Base-by-base conservation (phyloP, 1,140 invertebrate species). In the Euschistus heros region DNA sequence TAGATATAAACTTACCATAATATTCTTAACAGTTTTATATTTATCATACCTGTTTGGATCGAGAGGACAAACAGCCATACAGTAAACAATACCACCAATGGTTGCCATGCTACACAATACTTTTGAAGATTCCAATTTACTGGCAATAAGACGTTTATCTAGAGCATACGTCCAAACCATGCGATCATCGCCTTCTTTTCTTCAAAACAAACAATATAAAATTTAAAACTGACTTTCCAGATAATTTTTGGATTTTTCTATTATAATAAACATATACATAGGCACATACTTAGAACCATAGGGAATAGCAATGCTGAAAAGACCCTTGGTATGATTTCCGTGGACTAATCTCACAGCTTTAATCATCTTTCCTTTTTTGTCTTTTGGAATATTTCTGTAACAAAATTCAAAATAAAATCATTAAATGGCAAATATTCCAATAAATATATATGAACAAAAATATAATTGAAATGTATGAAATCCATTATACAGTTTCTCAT, bases 51-150 rank as follows among this genome's bases (percentile, higher is more conserved):
- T 81, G 71, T 78, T 79, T 65, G 86, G 84, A 75, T 89, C 86
- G 44, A 90, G 75, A 5, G 86, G 83, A 68, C 86, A 89, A 1
- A 79, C 71, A 33, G 80, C 78, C 18, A 88, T 73, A 44, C 78
- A 81, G 72, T 86, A 86, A 6, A 88, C 73, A 69, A 77, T 82
- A 22, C 86, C 86, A 33, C 83, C 83, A 68, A 86, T 79, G 13
- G 70, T 70, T 18, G 66, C 64, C 8, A 71, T 44, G 22, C 69
- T 67, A 15, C 82, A 57, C 4, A 78, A 72, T 47, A 73, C 72
- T 63, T 71, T 71, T 20, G 73, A 71, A 14, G 74, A 72, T 15
- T 79, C 66, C 14, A 82, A 73, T 68, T 79, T 79, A 70, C 76
- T 82, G 64, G 82, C 80, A 52, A 86, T 73, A 1, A 91, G 69